Evolutionary conservation across 2,113 vertebrate genomes (phyloP).

Genomic region (Dicrurus megarhynchus): DNA sequence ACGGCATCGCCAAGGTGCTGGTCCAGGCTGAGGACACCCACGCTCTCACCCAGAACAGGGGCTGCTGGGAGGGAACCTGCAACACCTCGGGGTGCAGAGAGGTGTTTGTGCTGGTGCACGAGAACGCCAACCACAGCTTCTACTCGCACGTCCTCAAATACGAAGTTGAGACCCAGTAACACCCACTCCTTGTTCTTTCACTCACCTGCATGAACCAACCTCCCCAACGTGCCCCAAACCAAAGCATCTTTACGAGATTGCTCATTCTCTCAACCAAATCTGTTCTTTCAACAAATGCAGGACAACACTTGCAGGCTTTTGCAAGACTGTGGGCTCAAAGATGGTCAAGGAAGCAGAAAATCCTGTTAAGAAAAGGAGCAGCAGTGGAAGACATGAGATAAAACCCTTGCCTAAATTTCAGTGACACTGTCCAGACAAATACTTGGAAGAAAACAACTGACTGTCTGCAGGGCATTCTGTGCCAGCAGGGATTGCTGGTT

Average conservation of each 20-base stretch:
- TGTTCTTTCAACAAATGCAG: background rate
- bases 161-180: slow-evolving; percentile 69
- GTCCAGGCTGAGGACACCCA: slow-evolving; percentile 65
- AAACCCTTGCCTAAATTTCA: background rate
- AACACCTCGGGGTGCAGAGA: slow-evolving; percentile 75
- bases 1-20: slow-evolving; percentile 71
- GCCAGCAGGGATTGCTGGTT: background rate
- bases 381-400: background rate
- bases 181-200: background rate
- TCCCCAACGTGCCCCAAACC: background rate
- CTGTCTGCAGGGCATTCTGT: background rate
- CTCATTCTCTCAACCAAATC: background rate
- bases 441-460: background rate
- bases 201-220: background rate
- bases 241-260: background rate
- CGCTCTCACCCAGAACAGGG: slow-evolving; percentile 65
- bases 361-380: background rate
- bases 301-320: background rate
- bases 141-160: slow-evolving; percentile 79
- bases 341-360: background rate
- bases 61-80: slow-evolving; percentile 80
- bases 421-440: background rate
- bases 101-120: slow-evolving; percentile 77
- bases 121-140: slow-evolving; percentile 77
- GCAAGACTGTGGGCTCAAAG: background rate